phyloP scores from a whole-genome alignment of 2,113 vertebrate genomes.

The Carassius gibelio region DNA sequence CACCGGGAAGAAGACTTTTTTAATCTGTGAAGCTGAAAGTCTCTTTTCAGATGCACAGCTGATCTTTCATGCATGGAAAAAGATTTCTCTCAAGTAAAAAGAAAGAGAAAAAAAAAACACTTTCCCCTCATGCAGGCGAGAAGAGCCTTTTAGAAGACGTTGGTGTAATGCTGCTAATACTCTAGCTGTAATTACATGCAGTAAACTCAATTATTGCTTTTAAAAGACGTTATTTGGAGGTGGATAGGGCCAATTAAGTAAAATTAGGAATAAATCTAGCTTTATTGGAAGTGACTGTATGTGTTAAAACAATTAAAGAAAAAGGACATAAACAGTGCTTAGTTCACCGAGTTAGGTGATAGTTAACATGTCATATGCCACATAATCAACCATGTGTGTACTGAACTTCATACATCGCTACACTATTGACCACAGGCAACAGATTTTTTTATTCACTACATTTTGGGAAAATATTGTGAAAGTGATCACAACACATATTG shows the following conservation, averaged over 20 bases:
- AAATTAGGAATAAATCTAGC: background rate
- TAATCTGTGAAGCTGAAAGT: background rate
- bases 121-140: background rate
- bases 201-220: background rate
- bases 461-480: background rate
- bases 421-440: background rate
- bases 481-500: background rate
- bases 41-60: background rate
- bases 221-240: background rate
- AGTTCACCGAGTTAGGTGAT: background rate
- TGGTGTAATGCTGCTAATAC: background rate
- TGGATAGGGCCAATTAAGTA: background rate
- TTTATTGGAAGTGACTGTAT: background rate
- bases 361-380: background rate
- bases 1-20: background rate
- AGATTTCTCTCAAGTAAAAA: slow-evolving; percentile 4
- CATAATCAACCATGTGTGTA: background rate
- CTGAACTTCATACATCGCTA: background rate
- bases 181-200: background rate
- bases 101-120: background rate
- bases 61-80: background rate
- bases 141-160: background rate
- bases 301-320: background rate
- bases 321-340: background rate
- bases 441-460: background rate